Conservation (phyloP, 1,140 invertebrate genomes). For the Tetramorium alpestre region DNA sequence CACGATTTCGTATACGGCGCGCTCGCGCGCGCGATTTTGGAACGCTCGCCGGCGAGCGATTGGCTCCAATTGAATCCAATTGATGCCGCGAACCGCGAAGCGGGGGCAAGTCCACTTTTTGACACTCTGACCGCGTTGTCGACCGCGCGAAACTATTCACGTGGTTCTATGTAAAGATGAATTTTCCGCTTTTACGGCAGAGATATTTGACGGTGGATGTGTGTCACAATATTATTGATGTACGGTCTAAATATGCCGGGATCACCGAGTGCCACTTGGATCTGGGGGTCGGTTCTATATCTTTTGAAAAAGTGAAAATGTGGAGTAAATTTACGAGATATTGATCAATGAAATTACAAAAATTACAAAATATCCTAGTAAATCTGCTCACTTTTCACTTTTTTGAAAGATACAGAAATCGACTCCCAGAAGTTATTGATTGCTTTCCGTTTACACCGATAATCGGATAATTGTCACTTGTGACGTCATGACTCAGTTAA, state of each 20-base stretch:
- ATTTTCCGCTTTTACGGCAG: background rate
- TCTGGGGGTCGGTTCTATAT: background rate
- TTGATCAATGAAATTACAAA: no score
- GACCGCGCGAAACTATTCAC: background rate
- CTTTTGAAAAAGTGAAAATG: no score
- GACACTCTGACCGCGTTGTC: background rate
- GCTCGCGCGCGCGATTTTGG: background rate
- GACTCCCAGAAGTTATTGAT: background rate
- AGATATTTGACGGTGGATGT: background rate
- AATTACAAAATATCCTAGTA: no score
- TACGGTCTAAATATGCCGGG: background rate
- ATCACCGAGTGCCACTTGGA: background rate
- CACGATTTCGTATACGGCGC: constrained; percentile 10
- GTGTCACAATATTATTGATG: background rate
- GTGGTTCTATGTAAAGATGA: background rate
- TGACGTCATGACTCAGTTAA: no score
- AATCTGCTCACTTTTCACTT: no score
- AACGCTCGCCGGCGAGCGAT: background rate
- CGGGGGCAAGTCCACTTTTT: background rate
- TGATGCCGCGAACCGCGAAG: background rate
- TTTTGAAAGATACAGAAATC: no score
- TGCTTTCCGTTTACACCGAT: no score
- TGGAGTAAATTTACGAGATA: no score
- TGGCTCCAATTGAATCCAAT: constrained; percentile 14
- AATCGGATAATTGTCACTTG: no score